Percentiles rank a stretch among this genome's conserved stretches.
These are phyloP conservation scores for Chydorus sphaericus DNA, from an alignment of 2,888 invertebrate species.

Conservation along the genomic window DNA sequence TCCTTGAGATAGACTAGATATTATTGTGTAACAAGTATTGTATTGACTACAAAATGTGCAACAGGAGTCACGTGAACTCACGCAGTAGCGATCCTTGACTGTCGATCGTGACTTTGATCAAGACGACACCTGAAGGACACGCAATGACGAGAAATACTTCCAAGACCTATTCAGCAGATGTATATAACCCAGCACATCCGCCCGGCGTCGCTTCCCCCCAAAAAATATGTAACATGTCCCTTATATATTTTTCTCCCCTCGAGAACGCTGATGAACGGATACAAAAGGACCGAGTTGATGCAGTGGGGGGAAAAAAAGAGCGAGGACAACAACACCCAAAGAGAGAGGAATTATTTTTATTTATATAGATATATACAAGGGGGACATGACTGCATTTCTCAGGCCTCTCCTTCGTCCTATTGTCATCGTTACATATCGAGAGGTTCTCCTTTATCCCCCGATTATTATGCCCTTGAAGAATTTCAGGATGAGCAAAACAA, in stretches of 20 bases:
- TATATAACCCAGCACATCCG: too few species aligned
- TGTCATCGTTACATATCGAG: not conserved
- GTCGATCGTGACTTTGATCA: too few species aligned
- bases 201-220: too few species aligned
- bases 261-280: not conserved
- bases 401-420: not conserved
- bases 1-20: too few species aligned
- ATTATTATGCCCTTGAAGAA: not conserved
- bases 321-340: conserved; percentile 3
- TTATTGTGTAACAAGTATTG: too few species aligned
- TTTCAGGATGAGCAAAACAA: not conserved
- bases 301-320: not conserved
- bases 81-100: too few species aligned
- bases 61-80: too few species aligned
- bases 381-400: conserved; percentile 1
- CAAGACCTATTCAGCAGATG: too few species aligned
- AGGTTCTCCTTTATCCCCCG: not conserved
- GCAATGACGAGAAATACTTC: too few species aligned
- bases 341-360: not conserved
- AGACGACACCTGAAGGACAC: too few species aligned
- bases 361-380: not conserved
- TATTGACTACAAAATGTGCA: too few species aligned
- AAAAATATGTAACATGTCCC: conserved; percentile 1
- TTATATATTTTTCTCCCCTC: not conserved
- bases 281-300: not conserved